These are phyloP conservation scores for Oophaga pumilio DNA, from an alignment of 2,113 vertebrate species.

Conservation along the genomic window DNA sequence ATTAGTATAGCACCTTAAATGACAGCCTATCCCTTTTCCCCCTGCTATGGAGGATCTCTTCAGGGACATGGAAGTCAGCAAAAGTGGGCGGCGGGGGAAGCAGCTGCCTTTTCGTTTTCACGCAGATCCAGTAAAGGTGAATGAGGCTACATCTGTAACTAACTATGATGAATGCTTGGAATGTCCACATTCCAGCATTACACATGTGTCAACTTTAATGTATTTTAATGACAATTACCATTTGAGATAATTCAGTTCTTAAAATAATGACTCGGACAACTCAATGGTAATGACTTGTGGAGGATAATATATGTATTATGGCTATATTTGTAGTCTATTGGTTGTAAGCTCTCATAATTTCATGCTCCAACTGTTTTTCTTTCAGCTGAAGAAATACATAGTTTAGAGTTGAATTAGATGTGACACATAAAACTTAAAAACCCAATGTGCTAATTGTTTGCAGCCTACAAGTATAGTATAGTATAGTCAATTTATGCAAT, in stretches of 20 bases:
- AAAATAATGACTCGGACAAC: conserved; percentile 2
- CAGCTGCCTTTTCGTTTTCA: conserved; percentile 42
- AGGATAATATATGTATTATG: neutral
- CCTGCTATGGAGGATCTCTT: neutral
- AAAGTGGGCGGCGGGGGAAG: conserved; percentile 23
- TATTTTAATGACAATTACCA: conserved; percentile 34
- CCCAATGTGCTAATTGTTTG: too few relatives aligned
- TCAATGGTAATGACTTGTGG: neutral
- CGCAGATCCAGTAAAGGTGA: conserved; percentile 46
- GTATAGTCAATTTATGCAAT: neutral
- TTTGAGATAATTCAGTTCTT: neutral
- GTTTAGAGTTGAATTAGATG: neutral
- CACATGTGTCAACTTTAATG: conserved; percentile 36
- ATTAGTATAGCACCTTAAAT: conserved; percentile 41
- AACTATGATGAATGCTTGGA: conserved; percentile 39
- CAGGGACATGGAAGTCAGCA: conserved; percentile 13
- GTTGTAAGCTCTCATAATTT: neutral
- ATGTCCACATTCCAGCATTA: conserved; percentile 29
- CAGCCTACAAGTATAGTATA: neutral
- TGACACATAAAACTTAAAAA: neutral
- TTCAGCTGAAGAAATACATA: neutral
- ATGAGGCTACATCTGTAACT: conserved; percentile 53
- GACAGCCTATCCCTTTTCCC: conserved; percentile 6
- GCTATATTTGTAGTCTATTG: neutral
- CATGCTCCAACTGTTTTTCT: conserved; percentile 10